Base-by-base conservation (phyloP, 2,797 vertebrate genomes). In the Darevskia nairensis region DNA sequence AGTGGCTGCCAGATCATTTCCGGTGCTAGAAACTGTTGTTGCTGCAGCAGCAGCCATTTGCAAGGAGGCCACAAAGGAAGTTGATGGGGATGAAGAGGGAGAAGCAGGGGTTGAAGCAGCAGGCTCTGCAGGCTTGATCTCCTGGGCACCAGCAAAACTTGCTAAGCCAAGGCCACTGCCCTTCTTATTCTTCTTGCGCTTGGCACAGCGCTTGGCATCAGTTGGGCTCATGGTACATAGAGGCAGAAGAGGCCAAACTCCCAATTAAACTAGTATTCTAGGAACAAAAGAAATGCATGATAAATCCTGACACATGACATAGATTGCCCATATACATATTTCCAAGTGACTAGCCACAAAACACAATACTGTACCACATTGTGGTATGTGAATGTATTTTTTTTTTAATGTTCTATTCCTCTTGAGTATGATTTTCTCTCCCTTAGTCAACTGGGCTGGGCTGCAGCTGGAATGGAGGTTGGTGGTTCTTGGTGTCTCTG, bases 121-220 rank as follows among this genome's bases (percentile, higher is more conserved):
- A 72, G 76, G 15, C 9, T 19, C 87, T 15, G 59, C 2, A 72
- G 82, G 41, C 41, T 88, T 88, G 75, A 79, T 64, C 55, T 88
- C 82, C 27, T 74, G 46, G 68, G 21, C 21, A 80, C 44, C 71
- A 39, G 50, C 35, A 50, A 66, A 35, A 21, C 25, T 74, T 66
- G 88, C 74, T 50, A 59, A 41, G 25, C 27, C 39, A 39, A 85
- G 78, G 32, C 46, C 23, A 75, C 8, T 17, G 23, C 59, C 59
- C 15, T 27, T 82, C 66, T 86, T 86, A 72, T 82, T 89, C 64
- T 86, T 89, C 79, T 44, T 75, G 69, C 88, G 88, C 72, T 86
- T 89, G 15, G 78, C 46, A 77, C 59, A 27, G 25, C 88, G 78
- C 35, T 89, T 89, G 17, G 88, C 15, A 86, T 89, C 88, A 27